Evolutionary conservation across 2,888 invertebrate species (phyloP), one percentile per base, ranked within the genome.

Genomic region (Agrotis segetum): DNA sequence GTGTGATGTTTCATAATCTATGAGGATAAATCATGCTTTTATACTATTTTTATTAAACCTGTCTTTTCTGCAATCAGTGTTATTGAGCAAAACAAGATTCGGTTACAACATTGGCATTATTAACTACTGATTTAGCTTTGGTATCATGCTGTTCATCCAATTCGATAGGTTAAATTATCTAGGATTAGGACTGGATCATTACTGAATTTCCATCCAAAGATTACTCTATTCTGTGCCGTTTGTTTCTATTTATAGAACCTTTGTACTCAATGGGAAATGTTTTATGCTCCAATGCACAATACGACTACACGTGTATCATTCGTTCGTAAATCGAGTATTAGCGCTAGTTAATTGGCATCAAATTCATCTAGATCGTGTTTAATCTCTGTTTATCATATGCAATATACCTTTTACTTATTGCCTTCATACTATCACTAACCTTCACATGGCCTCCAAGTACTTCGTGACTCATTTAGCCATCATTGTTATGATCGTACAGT

Each of bases 291-390:
- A 40, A 46, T 13, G 16, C 34, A n/a, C 47, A 44, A 44, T 19
- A 40, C 14, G 24, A n/a, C 4, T 24, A 21, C 40, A n/a, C 7
- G 16, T 24, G 14, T 24, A 56, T 24, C 14, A 24, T 44, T 52
- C 6, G 29, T 50, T 44, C 1, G 24, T 29, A 16, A 46, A 46
- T 53, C 1, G 16, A 40, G 14, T 46, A 34, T 9, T 19, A 47
- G 17, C 7, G 50, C 24, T 7, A 19, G 19, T 67, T 67, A 40
- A 67, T 49, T 49, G 40, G 14, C 11, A 58, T 67, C 17, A 44
- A 13, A 24, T 67, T 69, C 34, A 61, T 47, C 6, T 24, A 68
- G n/a, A 24, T 69, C 46, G n/a, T 19, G 46, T 71, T 71, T 6
- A 14, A 50, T 71, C 16, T 44, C n/a, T 6, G 29, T 21, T 21